Percentiles rank a stretch among this genome's conserved stretches.
Conservation (phyloP, 2,797 vertebrate genomes). For the Silurus aristotelis region DNA sequence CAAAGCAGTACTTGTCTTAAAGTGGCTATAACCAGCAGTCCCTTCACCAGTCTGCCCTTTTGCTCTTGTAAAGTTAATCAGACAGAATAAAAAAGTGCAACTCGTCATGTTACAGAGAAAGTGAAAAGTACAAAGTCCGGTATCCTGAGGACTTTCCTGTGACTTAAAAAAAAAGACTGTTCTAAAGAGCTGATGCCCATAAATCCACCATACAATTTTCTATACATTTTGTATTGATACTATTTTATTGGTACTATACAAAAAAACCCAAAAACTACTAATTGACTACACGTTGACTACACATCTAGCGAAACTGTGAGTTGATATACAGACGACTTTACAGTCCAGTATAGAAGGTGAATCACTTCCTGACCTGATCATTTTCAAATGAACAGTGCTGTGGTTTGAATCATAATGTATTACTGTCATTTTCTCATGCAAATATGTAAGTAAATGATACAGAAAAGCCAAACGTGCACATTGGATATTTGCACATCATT, state of each 20-base stretch:
- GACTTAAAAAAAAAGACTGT: neutral
- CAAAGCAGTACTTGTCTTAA: neutral
- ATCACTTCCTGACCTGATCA: neutral
- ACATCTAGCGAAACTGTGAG: neutral
- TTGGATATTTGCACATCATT: neutral
- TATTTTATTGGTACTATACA: neutral
- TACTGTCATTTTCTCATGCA: neutral
- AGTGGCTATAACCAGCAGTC: neutral
- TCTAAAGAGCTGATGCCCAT: neutral
- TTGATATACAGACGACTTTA: too few species aligned
- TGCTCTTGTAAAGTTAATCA: neutral
- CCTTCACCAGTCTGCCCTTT: neutral
- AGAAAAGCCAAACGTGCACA: neutral
- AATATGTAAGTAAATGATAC: neutral
- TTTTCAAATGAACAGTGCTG: neutral
- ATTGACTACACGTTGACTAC: neutral
- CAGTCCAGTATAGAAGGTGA: neutral
- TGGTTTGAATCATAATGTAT: too few species aligned
- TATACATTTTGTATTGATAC: neutral
- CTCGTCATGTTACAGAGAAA: neutral
- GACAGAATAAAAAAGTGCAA: neutral
- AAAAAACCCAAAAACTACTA: too few species aligned
- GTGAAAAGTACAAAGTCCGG: conserved; percentile 11
- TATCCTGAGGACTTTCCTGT: conserved; percentile 13
- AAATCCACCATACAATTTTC: neutral